phyloP scores from a whole-genome alignment of 2,113 vertebrate species.

The Psilopogon haemacephalus region DNA sequence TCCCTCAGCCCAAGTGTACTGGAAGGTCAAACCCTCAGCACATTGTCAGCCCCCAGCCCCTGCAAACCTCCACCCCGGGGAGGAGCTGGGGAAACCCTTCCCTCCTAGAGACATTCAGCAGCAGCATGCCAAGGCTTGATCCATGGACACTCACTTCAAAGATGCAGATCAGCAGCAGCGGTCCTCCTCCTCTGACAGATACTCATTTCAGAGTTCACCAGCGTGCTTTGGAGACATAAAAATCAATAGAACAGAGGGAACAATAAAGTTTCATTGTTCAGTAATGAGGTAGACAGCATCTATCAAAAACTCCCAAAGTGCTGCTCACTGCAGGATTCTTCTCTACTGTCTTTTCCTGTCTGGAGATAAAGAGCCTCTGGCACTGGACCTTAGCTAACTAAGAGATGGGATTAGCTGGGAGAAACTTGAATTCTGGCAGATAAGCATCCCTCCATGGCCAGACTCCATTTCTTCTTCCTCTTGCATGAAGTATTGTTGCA shows the following conservation, averaged over 20 bases:
- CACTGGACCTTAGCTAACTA: not conserved
- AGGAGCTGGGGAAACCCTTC: not conserved
- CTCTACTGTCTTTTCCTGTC: not conserved
- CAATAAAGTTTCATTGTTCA: conserved; percentile 64
- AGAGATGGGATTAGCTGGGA: not conserved
- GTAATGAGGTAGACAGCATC: conserved; percentile 60
- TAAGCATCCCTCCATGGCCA: not conserved
- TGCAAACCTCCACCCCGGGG: rapidly evolving
- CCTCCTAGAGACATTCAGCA: not conserved
- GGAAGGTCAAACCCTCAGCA: not conserved
- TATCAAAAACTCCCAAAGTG: conserved; percentile 63
- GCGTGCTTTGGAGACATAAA: conserved; percentile 56
- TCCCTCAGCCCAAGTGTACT: not conserved
- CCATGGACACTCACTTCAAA: not conserved
- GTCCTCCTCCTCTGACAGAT: conserved; percentile 47
- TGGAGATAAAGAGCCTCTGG: not conserved
- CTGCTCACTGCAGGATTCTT: conserved; percentile 45
- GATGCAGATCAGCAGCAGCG: conserved; percentile 1
- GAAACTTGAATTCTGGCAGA: not conserved
- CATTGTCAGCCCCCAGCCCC: not conserved
- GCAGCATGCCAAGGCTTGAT: not conserved
- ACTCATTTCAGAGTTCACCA: conserved; percentile 58
- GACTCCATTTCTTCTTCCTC: not conserved
- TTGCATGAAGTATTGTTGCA: rapidly evolving
- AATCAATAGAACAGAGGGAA: conserved; percentile 71